Evolutionary conservation across 2,113 vertebrate species (phyloP).

Genomic region (Phaethon lepturus): DNA sequence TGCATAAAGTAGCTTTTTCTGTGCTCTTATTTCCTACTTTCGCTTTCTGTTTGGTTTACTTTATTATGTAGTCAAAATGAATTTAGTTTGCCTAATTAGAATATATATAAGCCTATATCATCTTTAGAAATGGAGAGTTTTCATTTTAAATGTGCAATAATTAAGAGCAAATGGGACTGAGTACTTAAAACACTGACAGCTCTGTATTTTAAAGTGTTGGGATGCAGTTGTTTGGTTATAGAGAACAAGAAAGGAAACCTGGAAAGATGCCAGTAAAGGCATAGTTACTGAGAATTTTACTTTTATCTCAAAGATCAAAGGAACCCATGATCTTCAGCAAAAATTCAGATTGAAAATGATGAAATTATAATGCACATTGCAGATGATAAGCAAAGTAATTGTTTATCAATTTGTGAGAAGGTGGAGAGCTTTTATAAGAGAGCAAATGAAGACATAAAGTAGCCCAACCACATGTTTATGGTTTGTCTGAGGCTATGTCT

Average conservation of each 20-base stretch:
- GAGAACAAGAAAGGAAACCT: not conserved
- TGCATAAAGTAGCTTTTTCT: not conserved
- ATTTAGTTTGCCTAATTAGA: conserved; percentile 30
- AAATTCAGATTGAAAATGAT: conserved; percentile 10
- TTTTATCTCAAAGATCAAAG: conserved; percentile 54
- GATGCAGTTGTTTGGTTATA: conserved; percentile 24
- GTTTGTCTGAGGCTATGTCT: not conserved
- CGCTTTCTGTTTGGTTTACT: not conserved
- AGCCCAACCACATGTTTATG: not conserved
- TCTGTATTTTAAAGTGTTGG: conserved; percentile 4
- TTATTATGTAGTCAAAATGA: conserved; percentile 27
- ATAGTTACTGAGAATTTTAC: not conserved
- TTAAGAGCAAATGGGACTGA: conserved; percentile 11
- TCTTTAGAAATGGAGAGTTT: conserved; percentile 12
- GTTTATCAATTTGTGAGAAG: conserved; percentile 1
- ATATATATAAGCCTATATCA: not conserved
- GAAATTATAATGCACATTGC: conserved; percentile 1
- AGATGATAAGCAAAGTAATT: conserved; percentile 14
- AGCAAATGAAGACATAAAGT: not conserved
- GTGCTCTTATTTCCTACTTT: not conserved
- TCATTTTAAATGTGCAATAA: conserved; percentile 26
- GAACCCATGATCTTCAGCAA: not conserved
- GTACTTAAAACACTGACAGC: conserved; percentile 17
- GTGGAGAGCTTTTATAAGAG: not conserved
- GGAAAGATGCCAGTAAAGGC: not conserved